phyloP scores from a whole-genome alignment of 2,113 vertebrate species.

The Uropsilus gracilis region DNA sequence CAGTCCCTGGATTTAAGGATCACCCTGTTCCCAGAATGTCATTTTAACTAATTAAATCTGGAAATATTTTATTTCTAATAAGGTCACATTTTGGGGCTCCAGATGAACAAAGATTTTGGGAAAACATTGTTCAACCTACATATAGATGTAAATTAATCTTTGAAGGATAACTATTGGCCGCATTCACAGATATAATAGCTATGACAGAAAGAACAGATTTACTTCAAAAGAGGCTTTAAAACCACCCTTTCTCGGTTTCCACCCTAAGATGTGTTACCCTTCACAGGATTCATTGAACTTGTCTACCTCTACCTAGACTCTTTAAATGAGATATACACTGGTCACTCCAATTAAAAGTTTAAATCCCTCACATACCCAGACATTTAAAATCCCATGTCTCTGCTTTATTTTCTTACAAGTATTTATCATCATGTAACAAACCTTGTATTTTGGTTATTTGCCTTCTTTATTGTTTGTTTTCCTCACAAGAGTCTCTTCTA shows the following conservation, averaged over 20 bases:
- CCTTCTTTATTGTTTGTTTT: not conserved
- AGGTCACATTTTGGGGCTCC: not conserved
- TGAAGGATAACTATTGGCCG: not conserved
- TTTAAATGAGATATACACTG: not conserved
- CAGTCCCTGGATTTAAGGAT: not conserved
- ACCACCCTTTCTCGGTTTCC: not conserved
- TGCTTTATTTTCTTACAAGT: not conserved
- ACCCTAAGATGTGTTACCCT: not conserved
- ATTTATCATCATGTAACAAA: not conserved
- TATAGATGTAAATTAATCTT: not conserved
- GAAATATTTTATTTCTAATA: not conserved
- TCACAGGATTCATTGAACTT: not conserved
- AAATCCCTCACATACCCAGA: not conserved
- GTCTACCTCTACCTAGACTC: not conserved
- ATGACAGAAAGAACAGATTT: not conserved
- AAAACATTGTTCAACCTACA: not conserved
- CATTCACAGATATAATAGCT: not conserved
- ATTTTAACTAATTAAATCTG: not conserved
- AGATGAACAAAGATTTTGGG: not conserved
- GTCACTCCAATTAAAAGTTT: not conserved
- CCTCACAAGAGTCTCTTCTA: not conserved
- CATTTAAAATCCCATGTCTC: not conserved
- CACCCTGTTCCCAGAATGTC: not conserved
- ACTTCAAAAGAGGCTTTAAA: not conserved
- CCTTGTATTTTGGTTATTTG: slow-evolving; percentile 5